Evolutionary conservation across 1,140 invertebrate species (phyloP).

Genomic region (Drosophila obscura): DNA sequence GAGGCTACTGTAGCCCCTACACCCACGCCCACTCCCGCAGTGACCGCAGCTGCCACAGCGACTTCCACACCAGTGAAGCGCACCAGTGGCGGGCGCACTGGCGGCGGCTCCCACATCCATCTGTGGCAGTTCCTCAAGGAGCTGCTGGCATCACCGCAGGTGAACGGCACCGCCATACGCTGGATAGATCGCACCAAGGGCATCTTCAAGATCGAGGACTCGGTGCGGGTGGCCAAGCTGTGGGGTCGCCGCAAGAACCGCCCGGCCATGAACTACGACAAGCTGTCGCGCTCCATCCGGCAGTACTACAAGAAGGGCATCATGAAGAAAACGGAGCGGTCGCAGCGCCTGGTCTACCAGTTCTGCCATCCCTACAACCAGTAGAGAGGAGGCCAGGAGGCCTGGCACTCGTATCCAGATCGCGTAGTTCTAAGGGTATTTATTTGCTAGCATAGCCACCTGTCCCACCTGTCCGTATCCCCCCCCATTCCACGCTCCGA

Average conservation of each 20-base stretch:
- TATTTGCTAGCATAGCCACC: slow-evolving; percentile 50
- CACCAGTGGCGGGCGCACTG: slow-evolving; percentile 83
- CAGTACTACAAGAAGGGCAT: slow-evolving; percentile 99
- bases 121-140: slow-evolving; percentile 99
- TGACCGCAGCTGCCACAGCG: slow-evolving; percentile 11
- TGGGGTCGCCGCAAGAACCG: slow-evolving; percentile 99
- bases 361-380: slow-evolving; percentile 98
- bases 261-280: slow-evolving; percentile 99
- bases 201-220: slow-evolving; percentile 99
- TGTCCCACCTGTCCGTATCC: slow-evolving; percentile 3
- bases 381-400: slow-evolving; percentile 84
- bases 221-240: slow-evolving; percentile 95
- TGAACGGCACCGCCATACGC: slow-evolving; percentile 96
- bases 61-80: slow-evolving; percentile 57
- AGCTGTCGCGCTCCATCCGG: slow-evolving; percentile 97
- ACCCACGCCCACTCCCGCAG: slow-evolving; percentile 10
- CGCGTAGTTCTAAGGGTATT: slow-evolving; percentile 57
- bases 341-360: slow-evolving; percentile 99
- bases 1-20: slow-evolving; percentile 19
- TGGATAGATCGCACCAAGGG: slow-evolving; percentile 97
- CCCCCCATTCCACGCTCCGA: slow-evolving; percentile 13
- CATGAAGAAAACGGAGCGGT: slow-evolving; percentile 99
- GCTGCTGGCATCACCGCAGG: slow-evolving; percentile 92
- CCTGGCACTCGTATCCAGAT: slow-evolving; percentile 6
- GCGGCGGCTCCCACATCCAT: slow-evolving; percentile 94